Conservation (phyloP, 2,888 invertebrate species). For the Scotopteryx bipunctaria region DNA sequence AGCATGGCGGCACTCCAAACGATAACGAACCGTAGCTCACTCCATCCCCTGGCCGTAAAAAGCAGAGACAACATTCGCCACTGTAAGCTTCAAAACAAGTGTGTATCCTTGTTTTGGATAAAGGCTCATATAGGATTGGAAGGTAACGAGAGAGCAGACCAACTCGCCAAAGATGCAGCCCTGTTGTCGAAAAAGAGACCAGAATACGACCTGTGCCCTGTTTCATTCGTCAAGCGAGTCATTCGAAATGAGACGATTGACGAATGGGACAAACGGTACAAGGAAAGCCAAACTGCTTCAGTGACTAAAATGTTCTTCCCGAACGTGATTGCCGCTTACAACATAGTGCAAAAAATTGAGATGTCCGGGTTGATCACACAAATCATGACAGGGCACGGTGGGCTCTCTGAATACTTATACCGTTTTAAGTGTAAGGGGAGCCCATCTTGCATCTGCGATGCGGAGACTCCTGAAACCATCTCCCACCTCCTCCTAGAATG, state of each 20-base stretch:
- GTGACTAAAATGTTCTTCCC: constrained; percentile 30
- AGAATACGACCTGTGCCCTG: constrained; percentile 9
- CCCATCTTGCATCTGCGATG: too few species aligned
- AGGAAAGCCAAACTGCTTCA: neutral
- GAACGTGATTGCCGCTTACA: constrained; percentile 5
- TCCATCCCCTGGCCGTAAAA: constrained; percentile 23
- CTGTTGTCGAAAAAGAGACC: neutral
- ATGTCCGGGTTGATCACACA: neutral
- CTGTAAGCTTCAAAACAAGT: neutral
- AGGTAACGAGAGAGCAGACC: constrained; percentile 32
- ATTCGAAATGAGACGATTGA: too few species aligned
- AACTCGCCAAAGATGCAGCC: constrained; percentile 25
- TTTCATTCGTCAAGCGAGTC: too few species aligned
- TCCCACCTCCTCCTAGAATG: too few species aligned
- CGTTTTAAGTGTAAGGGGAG: constrained; percentile 25
- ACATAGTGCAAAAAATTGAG: neutral
- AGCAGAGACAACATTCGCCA: neutral
- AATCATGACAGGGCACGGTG: constrained; percentile 25
- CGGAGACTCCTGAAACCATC: too few species aligned
- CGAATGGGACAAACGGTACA: too few species aligned
- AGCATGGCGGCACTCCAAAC: too few species aligned
- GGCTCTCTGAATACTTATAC: constrained; percentile 28
- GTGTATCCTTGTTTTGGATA: constrained; percentile 21
- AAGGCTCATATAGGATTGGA: constrained; percentile 30
- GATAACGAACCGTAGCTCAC: too few species aligned